Evolutionary conservation across 1,140 invertebrate genomes (phyloP).

Genomic region (Formica selysi): DNA sequence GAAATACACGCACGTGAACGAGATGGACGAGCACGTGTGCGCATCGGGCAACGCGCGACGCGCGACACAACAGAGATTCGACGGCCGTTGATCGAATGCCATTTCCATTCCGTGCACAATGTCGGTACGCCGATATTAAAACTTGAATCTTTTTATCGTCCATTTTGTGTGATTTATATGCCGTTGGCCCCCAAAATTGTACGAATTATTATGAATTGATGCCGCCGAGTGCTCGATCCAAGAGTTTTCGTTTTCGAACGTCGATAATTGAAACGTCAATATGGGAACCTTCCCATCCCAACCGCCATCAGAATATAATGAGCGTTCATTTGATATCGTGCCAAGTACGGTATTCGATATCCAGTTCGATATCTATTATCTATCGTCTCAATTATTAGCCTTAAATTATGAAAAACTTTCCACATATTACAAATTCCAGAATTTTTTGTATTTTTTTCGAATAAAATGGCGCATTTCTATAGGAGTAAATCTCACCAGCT

Average conservation of each 20-base stretch:
- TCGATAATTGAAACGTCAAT: conserved; percentile 23
- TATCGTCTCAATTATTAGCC: neutral
- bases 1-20: conserved; percentile 15
- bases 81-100: neutral
- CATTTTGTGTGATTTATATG: conserved; percentile 16
- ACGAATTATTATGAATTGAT: conserved; percentile 11
- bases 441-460: neutral
- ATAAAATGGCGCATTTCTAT: neutral
- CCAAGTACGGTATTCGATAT: neutral
- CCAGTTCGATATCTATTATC: neutral
- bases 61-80: neutral
- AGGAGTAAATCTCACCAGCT: neutral
- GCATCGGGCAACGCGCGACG: no score
- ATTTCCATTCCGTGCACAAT: neutral
- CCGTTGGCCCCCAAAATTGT: neutral
- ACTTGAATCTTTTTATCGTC: conserved; percentile 2
- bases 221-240: neutral
- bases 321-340: conserved; percentile 2
- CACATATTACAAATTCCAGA: neutral
- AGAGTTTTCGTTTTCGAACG: neutral
- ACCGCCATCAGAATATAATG: conserved; percentile 7
- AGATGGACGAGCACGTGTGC: neutral
- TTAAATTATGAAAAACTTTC: neutral
- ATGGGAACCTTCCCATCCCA: neutral
- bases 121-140: conserved; percentile 6